Evolutionary conservation across 2,113 vertebrate species (phyloP).

Genomic region (Rhodinocichla rosea): DNA sequence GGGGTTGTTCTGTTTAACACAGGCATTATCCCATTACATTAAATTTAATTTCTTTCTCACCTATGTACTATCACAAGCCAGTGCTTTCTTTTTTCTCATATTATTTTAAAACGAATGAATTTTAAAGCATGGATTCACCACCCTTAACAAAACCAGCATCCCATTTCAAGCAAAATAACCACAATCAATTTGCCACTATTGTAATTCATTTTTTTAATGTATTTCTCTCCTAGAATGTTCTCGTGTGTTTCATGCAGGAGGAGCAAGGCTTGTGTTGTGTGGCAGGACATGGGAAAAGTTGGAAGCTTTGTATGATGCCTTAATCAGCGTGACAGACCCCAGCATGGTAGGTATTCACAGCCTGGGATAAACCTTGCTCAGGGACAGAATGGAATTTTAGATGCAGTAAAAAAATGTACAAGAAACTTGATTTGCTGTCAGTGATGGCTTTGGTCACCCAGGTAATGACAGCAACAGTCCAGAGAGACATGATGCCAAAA

Average conservation of each 20-base stretch:
- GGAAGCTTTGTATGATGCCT: slow-evolving; percentile 83
- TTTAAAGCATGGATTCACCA: not conserved
- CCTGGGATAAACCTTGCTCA: not conserved
- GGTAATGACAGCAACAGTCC: not conserved
- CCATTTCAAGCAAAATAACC: not conserved
- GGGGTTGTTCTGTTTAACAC: not conserved
- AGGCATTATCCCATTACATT: not conserved
- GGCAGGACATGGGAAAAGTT: slow-evolving; percentile 90
- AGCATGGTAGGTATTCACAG: slow-evolving; percentile 73
- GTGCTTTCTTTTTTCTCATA: not conserved
- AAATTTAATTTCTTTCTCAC: not conserved
- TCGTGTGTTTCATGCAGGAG: slow-evolving; percentile 85
- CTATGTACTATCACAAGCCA: not conserved
- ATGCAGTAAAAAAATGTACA: not conserved
- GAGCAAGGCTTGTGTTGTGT: slow-evolving; percentile 90
- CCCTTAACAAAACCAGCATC: not conserved
- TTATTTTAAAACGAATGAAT: not conserved
- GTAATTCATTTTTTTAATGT: not conserved
- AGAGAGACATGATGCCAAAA: not conserved
- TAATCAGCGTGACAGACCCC: slow-evolving; percentile 84
- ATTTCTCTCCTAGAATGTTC: slow-evolving; percentile 81
- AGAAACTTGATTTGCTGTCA: not conserved
- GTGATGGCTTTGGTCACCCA: not conserved
- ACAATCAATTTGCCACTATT: not conserved
- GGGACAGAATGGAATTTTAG: not conserved